Base-by-base conservation (phyloP, 2,113 vertebrate genomes). In the Podiceps cristatus region DNA sequence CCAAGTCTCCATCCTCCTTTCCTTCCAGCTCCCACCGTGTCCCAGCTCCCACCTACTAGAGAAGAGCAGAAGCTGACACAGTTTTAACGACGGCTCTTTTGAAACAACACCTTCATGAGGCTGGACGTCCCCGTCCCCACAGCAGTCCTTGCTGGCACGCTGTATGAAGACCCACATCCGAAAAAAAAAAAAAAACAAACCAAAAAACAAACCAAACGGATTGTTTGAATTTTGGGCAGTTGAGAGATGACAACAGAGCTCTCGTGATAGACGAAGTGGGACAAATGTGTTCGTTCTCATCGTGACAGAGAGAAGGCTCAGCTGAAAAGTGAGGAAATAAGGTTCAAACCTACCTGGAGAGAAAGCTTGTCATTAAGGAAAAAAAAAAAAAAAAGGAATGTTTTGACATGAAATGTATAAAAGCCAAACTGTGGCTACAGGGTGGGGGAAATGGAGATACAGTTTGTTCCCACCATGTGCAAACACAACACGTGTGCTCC, bases 51-150 rank as follows among this genome's bases (percentile, higher is more conserved):
- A 31, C 2, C 33, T 4, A 2, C 1, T 5, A 27, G 18, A 10
- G 5, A 72, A 28, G 22, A 79, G 50, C 71, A 88, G 44, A 59
- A 18, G 31, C 18, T 3, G 60, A 28, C 50, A 60, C 18, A 22
- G 1, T 63, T 74, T 60, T 60, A 60, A 33, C 7, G 33, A 5
- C 1, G 33, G 28, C 4, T 68, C 53, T 53, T 67, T 20, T 7
- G 3, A 68, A 83, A 13, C 18, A 10, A 5, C 55, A 1, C 28
- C 0, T 15, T 28, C 18, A 10, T 0, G 3, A 74, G 63, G 18
- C 0, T 47, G 72, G n/a, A 11, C 0, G 0, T 27, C 45, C 45
- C 84, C 12, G 1, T 42, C 10, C 62, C 23, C 13, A 5, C 25
- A 33, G 55, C 75, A 77, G n/a, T 27, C 68, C 77, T 85, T 11